A percentile compares a stretch with the other conserved stretches of the same genome.
These are phyloP conservation scores for Neoscelio sp. DNA, from an alignment of 2,888 invertebrate genomes.

Conservation along the genomic window DNA sequence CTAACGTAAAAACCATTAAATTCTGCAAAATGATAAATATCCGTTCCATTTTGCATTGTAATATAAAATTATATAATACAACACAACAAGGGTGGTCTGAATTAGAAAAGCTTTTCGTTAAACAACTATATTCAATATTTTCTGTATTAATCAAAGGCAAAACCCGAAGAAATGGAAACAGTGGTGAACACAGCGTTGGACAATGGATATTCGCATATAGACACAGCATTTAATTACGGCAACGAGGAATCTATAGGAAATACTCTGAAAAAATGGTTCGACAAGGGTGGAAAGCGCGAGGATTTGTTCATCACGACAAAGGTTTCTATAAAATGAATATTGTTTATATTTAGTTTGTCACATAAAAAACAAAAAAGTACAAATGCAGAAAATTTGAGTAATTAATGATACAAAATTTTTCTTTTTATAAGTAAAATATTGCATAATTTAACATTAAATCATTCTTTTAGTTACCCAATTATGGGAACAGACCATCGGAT, in stretches of 20 bases:
- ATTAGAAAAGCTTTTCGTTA: too few species aligned
- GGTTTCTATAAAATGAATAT: constrained; percentile 82
- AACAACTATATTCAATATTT: too few species aligned
- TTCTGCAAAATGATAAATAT: too few species aligned
- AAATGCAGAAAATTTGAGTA: too few species aligned
- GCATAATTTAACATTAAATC: constrained; percentile 1
- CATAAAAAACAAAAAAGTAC: too few species aligned
- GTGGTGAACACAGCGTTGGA: constrained; percentile 88
- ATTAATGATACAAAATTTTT: constrained; percentile 3
- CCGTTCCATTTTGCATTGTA: too few species aligned
- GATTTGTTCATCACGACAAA: constrained; percentile 93
- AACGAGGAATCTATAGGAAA: constrained; percentile 91
- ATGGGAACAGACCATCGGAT: constrained; percentile 87
- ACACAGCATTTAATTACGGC: constrained; percentile 91
- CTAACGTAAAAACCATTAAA: too few species aligned
- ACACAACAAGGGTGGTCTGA: too few species aligned
- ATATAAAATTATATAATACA: too few species aligned
- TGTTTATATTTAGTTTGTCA: neutral
- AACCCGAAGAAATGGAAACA: constrained; percentile 86
- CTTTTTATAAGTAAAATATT: neutral
- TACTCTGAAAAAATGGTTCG: constrained; percentile 87
- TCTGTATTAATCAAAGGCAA: constrained; percentile 83
- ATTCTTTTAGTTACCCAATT: constrained; percentile 86
- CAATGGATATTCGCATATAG: constrained; percentile 90
- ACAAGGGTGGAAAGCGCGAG: constrained; percentile 86